Evolutionary conservation across 2,797 vertebrate species (phyloP).

Genomic region (Vultur gryphus): DNA sequence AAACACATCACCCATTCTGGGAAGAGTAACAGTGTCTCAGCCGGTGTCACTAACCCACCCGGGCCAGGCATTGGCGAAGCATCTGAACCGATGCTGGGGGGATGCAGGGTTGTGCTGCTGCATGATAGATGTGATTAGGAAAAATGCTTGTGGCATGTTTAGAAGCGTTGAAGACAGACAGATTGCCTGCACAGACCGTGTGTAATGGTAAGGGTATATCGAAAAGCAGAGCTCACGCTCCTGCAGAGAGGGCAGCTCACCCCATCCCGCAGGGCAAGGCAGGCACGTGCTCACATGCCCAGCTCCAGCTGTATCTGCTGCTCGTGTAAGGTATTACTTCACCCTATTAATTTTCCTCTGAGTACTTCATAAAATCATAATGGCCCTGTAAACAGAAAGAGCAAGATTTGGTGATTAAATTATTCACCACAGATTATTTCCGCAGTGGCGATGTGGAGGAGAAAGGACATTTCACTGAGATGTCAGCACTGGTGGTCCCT

Average conservation of each 20-base stretch:
- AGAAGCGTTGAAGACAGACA: not conserved
- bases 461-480: fast-evolving
- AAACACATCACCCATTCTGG: slow-evolving; percentile 36
- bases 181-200: not conserved
- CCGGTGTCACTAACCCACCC: not conserved
- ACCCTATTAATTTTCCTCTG: not conserved
- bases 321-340: not conserved
- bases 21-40: not conserved
- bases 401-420: not conserved
- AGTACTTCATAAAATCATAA: not conserved
- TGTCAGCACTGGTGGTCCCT: not conserved
- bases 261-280: fast-evolving
- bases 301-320: not conserved
- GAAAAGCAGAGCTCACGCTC: not conserved
- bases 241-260: fast-evolving
- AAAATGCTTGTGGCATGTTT: not conserved
- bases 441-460: not conserved
- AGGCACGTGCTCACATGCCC: fast-evolving
- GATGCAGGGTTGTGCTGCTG: not conserved
- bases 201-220: not conserved
- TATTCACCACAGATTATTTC: not conserved
- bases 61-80: not conserved
- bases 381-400: not conserved
- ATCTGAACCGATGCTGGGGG: not conserved
- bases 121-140: not conserved